phyloP scores from a whole-genome alignment of 1,140 invertebrate genomes.

The Meloidogyne floridensis region DNA sequence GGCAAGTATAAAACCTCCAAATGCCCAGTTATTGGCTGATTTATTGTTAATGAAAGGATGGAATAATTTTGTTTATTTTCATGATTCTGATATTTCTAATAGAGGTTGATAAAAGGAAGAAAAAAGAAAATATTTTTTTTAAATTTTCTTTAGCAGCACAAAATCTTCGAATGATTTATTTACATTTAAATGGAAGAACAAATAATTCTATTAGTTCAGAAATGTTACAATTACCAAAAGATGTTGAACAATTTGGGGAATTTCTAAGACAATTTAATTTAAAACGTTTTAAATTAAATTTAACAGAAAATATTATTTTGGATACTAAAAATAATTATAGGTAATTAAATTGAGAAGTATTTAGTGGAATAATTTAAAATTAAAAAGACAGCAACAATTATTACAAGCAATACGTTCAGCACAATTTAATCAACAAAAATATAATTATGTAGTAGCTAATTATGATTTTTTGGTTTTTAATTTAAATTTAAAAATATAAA shows the following conservation, averaged over 20 bases:
- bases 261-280: constrained; percentile 57
- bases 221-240: constrained; percentile 55
- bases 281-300: constrained; percentile 37
- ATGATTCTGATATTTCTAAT: constrained; percentile 52
- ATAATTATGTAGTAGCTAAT: constrained; percentile 63
- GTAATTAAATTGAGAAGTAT: constrained; percentile 19
- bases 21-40: constrained; percentile 59
- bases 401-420: constrained; percentile 60
- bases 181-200: constrained; percentile 41
- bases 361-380: constrained; percentile 21
- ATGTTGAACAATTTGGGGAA: constrained; percentile 55
- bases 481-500: constrained; percentile 3
- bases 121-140: background rate
- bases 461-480: constrained; percentile 42
- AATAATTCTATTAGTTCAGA: constrained; percentile 58
- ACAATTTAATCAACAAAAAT: constrained; percentile 63
- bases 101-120: constrained; percentile 35
- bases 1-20: constrained; percentile 60
- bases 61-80: constrained; percentile 59
- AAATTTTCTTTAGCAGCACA: constrained; percentile 44
- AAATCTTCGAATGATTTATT: constrained; percentile 54
- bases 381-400: constrained; percentile 58
- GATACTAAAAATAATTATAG: constrained; percentile 36
- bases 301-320: constrained; percentile 24
- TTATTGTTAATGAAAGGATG: constrained; percentile 62